phyloP scores from a whole-genome alignment of 2,888 invertebrate genomes.

The Lepidocyrtinus sp. region DNA sequence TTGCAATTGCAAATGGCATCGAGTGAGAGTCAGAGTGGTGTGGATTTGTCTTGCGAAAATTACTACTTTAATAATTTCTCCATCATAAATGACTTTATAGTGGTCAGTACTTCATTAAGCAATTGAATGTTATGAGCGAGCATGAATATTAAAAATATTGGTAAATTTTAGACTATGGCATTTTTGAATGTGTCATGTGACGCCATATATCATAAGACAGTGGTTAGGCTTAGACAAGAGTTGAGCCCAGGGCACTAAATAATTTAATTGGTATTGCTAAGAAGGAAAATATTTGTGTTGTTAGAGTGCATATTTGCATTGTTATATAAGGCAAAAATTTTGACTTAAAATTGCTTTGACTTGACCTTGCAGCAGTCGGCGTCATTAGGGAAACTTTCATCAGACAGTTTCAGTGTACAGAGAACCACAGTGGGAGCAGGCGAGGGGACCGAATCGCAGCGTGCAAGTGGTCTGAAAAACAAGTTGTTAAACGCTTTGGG shows the following conservation, averaged over 20 bases:
- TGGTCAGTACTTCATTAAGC: no score
- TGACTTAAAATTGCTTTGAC: slow-evolving; percentile 53
- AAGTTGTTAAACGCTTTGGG: slow-evolving; percentile 90
- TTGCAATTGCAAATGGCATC: slow-evolving; percentile 58
- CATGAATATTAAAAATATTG: no score
- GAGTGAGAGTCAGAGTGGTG: background rate
- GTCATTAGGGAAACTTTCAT: slow-evolving; percentile 70
- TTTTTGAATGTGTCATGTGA: no score
- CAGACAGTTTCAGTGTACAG: slow-evolving; percentile 71
- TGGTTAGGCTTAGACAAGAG: no score
- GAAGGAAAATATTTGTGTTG: no score
- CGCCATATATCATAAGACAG: no score
- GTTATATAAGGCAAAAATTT: slow-evolving; percentile 8
- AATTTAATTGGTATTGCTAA: background rate
- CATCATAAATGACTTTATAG: no score
- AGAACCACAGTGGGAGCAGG: slow-evolving; percentile 70
- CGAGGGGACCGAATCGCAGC: slow-evolving; percentile 77
- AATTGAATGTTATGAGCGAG: no score
- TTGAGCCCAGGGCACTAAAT: no score
- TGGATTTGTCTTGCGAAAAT: background rate
- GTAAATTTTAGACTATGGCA: no score
- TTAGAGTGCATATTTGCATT: background rate
- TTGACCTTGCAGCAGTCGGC: slow-evolving; percentile 71
- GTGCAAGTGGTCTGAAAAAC: slow-evolving; percentile 81
- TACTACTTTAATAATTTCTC: no score